Conservation (phyloP, 2,113 vertebrate genomes). For the Tichodroma muraria region DNA sequence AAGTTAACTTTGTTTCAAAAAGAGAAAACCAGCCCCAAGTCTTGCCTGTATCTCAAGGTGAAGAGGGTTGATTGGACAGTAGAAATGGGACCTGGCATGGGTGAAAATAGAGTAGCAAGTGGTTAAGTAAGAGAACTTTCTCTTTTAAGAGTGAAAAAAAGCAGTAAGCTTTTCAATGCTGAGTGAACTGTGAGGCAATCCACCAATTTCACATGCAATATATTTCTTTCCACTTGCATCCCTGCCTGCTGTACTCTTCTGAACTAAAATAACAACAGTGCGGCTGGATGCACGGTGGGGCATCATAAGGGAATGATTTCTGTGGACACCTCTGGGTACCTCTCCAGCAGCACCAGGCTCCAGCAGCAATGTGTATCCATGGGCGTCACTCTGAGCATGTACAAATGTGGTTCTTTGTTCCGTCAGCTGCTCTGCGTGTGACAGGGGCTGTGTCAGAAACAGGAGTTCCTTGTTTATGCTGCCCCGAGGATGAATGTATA, state of each 20-base stretch:
- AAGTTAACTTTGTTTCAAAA: not conserved
- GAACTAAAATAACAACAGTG: not conserved
- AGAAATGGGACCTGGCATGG: not conserved
- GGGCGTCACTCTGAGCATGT: not conserved
- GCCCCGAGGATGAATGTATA: not conserved
- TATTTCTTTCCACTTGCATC: not conserved
- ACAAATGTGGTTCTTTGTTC: not conserved
- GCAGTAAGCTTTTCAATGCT: not conserved
- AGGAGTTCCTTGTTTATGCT: conserved; percentile 11
- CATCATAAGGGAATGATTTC: not conserved
- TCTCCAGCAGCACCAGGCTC: not conserved
- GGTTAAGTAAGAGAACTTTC: not conserved
- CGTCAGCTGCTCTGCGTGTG: conserved; percentile 18
- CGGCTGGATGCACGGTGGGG: not conserved
- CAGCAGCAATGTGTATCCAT: not conserved
- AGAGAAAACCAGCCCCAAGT: not conserved
- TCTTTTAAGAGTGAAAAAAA: not conserved
- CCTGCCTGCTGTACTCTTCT: not conserved
- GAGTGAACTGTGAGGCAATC: not conserved
- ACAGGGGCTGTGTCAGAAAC: not conserved
- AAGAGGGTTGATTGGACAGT: not conserved
- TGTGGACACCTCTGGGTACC: not conserved
- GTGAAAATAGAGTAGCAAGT: not conserved
- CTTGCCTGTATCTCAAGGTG: not conserved
- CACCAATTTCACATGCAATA: not conserved